Percentiles rank a stretch among this genome's conserved stretches.
These are phyloP conservation scores for Tetanocera ferruginea DNA, from an alignment of 2,888 invertebrate genomes.

Conservation along the genomic window DNA sequence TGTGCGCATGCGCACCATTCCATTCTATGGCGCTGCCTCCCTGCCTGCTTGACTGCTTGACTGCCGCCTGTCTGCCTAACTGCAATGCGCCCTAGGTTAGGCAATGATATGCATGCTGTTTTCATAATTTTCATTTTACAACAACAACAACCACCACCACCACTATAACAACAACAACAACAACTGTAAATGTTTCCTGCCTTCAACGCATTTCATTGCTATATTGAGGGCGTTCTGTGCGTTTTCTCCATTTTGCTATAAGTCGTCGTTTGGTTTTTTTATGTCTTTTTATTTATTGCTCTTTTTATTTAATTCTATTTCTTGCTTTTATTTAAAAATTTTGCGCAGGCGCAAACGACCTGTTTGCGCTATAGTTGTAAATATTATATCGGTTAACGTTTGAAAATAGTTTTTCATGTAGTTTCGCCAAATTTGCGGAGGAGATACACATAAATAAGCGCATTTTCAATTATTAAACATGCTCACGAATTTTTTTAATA, in stretches of 20 bases:
- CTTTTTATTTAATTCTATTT: not conserved
- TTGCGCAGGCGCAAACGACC: conserved; percentile 51
- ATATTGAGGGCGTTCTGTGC: conserved; percentile 37
- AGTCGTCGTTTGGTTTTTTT: too few relatives aligned
- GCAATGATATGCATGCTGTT: conserved; percentile 55
- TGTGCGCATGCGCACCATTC: conserved; percentile 47
- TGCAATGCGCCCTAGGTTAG: conserved; percentile 59
- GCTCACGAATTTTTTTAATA: not conserved
- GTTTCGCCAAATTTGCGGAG: not conserved
- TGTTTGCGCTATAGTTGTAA: conserved; percentile 53
- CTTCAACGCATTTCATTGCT: conserved; percentile 18
- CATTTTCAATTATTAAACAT: not conserved
- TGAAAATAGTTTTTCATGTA: not conserved
- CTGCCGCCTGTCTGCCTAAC: too few relatives aligned
- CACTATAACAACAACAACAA: not conserved
- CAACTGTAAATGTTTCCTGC: conserved; percentile 19
- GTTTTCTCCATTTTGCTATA: conserved; percentile 26
- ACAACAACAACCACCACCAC: not conserved
- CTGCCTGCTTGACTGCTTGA: too few relatives aligned
- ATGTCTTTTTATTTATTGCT: not conserved
- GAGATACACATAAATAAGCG: not conserved
- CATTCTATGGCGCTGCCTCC: not conserved
- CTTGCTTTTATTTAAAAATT: conserved; percentile 2
- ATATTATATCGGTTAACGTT: conserved; percentile 33
- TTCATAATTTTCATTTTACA: not conserved